Base-by-base conservation (phyloP, 2,888 invertebrate species). In the Hecatera dysodea region DNA sequence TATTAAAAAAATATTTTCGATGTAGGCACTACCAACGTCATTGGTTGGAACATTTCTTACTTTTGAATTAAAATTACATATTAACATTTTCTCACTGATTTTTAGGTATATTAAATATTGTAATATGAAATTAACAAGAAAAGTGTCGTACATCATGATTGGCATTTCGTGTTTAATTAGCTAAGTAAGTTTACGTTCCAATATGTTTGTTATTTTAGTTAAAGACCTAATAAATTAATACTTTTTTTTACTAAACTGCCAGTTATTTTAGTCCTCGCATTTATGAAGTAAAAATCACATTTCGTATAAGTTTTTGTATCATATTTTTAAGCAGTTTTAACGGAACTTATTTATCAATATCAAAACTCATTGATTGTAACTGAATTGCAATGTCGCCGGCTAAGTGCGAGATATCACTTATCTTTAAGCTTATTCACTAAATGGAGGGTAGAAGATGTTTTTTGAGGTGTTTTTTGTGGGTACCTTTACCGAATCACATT, bases 201-300 rank as follows among this genome's bases (percentile, higher is more conserved):
- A 87, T 87, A 82, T 89, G 85, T 90, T 89, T 85, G 75, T 86
- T 86, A 84, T 85, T 88, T 85, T 82, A 80, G 78, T 86, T 86
- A 83, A 78, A 82, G n/a, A 79, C 79, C 68, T 83, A 83, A 88
- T 86, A 87, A 87, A 82, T 81, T 85, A 87, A 88, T 82, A 82
- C 79, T 85, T 86, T 73, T 86, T 73, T 85, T 79, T 87, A 86
- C 82, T 89, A 83, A 89, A 93, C 93, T 93, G 93, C 94, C 94
- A 94, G 91, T 77, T 91, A 90, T 89, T 83, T 86, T 93, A 93
- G 90, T 94, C 94, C 94, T 95, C 94, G 95, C 95, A 95, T 95
- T 95, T 93, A 91, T 88, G 83, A 79, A 83, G 56, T 75, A 57
- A 75, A 71, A 78, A 83, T 77, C 85, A 86, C 86, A 85, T 81